Evolutionary conservation across 2,113 vertebrate species (phyloP).

Genomic region (Gorsachius goisagi): DNA sequence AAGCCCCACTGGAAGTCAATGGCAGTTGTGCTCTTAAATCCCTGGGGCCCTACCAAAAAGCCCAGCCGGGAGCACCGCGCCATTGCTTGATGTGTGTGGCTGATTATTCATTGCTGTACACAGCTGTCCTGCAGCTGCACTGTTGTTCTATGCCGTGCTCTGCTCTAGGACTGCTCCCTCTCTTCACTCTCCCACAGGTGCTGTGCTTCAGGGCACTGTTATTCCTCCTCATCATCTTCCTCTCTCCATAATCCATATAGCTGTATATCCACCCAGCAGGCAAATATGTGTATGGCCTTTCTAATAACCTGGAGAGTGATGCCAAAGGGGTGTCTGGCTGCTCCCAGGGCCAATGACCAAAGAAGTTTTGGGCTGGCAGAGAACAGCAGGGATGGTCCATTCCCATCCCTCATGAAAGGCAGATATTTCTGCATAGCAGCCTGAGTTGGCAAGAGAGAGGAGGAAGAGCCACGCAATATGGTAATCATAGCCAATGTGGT

Average conservation of each 20-base stretch:
- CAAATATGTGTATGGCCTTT: not conserved
- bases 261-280: not conserved
- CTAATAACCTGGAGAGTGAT: not conserved
- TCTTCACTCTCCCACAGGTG: not conserved
- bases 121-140: not conserved
- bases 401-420: not conserved
- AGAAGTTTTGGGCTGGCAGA: not conserved
- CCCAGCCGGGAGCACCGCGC: not conserved
- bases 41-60: not conserved
- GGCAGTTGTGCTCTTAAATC: slow-evolving; percentile 1
- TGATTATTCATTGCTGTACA: not conserved
- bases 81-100: not conserved
- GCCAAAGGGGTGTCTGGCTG: not conserved
- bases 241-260: not conserved
- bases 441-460: not conserved
- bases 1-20: not conserved
- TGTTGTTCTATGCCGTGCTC: not conserved
- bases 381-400: not conserved
- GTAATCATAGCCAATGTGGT: rapidly evolving
- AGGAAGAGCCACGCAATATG: not conserved
- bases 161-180: not conserved
- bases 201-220: not conserved
- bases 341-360: not conserved
- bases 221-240: not conserved
- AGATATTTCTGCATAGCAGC: not conserved